phyloP scores from a whole-genome alignment of 2,797 vertebrate genomes.

The Cephalopachus bancanus region DNA sequence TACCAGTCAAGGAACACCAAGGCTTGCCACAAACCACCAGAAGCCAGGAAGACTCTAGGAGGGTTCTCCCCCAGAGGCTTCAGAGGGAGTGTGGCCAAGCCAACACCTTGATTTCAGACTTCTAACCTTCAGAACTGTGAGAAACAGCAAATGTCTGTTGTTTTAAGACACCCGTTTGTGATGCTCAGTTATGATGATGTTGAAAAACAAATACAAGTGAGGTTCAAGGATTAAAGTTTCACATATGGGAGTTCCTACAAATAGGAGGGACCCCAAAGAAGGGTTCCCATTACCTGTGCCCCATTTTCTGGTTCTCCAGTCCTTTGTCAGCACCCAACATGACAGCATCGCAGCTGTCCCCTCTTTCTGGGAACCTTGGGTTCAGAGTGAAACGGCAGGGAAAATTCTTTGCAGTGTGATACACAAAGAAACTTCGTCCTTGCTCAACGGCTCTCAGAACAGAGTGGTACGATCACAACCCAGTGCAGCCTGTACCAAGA shows the following conservation, averaged over 20 bases:
- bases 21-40: background rate
- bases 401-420: background rate
- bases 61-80: background rate
- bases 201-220: background rate
- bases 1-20: background rate
- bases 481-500: background rate
- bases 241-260: background rate
- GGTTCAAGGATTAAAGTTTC: background rate
- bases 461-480: background rate
- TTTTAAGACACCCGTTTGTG: background rate
- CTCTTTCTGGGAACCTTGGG: background rate
- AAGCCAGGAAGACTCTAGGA: background rate
- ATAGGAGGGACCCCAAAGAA: background rate
- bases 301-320: background rate
- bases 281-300: background rate
- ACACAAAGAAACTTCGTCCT: background rate
- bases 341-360: background rate
- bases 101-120: background rate
- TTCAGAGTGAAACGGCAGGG: background rate
- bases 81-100: background rate
- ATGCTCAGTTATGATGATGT: background rate
- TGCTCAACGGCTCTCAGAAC: background rate
- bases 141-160: background rate
- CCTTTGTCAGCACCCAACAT: background rate
- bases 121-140: background rate